These are phyloP conservation scores for Andrena marginata DNA, from an alignment of 2,888 invertebrate species.

Conservation along the genomic window DNA sequence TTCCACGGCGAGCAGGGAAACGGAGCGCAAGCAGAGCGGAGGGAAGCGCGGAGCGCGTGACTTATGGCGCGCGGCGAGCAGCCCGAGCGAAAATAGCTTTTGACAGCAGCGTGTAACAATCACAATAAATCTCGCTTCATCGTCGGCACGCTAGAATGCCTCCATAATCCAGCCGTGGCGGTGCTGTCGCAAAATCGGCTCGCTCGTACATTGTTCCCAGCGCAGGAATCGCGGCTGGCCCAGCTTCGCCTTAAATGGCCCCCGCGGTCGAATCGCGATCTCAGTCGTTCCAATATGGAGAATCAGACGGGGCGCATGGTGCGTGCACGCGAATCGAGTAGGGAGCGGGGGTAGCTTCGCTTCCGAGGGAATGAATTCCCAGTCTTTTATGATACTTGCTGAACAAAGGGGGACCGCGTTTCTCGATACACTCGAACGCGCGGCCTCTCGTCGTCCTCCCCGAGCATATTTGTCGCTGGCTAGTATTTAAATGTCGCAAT, in stretches of 20 bases:
- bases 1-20: conserved; percentile 22
- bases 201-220: conserved; percentile 25
- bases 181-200: conserved; percentile 53
- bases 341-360: too few relatives aligned
- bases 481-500: conserved; percentile 39
- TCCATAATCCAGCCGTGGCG: conserved; percentile 61
- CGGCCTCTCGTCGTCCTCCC: too few relatives aligned
- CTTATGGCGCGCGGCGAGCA: conserved; percentile 64
- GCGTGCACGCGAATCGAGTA: too few relatives aligned
- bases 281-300: background rate
- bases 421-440: conserved; percentile 4
- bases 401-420: background rate
- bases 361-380: too few relatives aligned
- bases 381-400: too few relatives aligned
- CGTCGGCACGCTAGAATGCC: conserved; percentile 53
- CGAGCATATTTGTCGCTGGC: background rate
- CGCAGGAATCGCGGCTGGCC: background rate
- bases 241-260: conserved; percentile 34
- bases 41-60: conserved; percentile 48
- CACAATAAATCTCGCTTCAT: conserved; percentile 72
- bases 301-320: too few relatives aligned
- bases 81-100: conserved; percentile 72
- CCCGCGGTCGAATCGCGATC: conserved; percentile 28
- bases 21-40: conserved; percentile 14
- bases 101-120: conserved; percentile 74